Conservation (phyloP, 2,888 invertebrate species). For the Dione juno region DNA sequence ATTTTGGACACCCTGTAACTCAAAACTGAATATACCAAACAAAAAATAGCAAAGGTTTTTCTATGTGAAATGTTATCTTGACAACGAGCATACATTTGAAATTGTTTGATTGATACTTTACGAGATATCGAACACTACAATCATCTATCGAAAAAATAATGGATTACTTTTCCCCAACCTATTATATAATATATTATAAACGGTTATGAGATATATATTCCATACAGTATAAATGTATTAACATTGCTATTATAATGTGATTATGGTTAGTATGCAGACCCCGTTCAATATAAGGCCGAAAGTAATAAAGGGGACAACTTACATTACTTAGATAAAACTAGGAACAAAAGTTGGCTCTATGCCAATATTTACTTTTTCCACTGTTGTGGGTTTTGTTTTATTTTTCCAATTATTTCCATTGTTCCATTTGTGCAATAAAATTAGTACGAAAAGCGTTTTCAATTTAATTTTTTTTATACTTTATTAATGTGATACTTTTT, state of each 20-base stretch:
- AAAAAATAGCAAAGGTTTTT: no score
- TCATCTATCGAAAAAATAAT: no score
- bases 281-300: constrained; percentile 10
- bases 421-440: neutral
- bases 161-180: no score
- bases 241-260: constrained; percentile 2
- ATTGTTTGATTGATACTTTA: no score
- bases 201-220: neutral
- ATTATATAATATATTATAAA: no score
- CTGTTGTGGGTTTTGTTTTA: neutral
- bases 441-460: neutral
- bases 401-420: constrained; percentile 1
- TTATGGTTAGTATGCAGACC: constrained; percentile 4
- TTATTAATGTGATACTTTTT: no score
- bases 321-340: constrained; percentile 18
- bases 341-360: constrained; percentile 14
- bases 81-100: no score
- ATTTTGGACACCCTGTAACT: no score
- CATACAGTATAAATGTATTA: constrained; percentile 9
- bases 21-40: no score
- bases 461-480: neutral
- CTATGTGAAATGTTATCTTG: no score
- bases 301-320: constrained; percentile 21
- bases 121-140: no score
- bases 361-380: constrained; percentile 20